Percentiles rank a stretch among this genome's conserved stretches.
Conservation (phyloP, 1,140 invertebrate genomes). For the Drosophila obscura region DNA sequence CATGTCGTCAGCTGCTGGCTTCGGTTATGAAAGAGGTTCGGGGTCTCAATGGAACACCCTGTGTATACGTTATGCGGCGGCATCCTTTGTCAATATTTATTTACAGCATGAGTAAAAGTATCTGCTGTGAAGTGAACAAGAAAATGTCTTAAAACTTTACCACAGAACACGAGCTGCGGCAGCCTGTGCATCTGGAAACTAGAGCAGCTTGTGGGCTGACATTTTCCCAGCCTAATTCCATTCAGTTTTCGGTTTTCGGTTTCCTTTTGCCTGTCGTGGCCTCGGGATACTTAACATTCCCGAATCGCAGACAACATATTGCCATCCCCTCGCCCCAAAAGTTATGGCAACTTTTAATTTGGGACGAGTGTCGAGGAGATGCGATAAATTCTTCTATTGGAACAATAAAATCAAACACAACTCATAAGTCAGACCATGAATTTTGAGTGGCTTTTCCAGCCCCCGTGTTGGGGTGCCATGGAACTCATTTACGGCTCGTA, state of each 20-base stretch:
- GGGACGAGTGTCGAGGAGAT: neutral
- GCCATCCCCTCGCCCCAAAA: neutral
- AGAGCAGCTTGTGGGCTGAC: too few species aligned
- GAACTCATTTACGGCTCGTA: conserved; percentile 18
- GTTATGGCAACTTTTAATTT: conserved; percentile 7
- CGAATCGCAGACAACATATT: conserved; percentile 22
- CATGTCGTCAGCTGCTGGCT: conserved; percentile 18
- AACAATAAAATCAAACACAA: conserved; percentile 70
- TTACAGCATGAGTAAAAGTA: too few species aligned
- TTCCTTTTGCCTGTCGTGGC: too few species aligned
- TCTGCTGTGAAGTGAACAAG: too few species aligned
- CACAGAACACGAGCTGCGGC: too few species aligned
- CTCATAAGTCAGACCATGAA: conserved; percentile 64
- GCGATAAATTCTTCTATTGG: conserved; percentile 8
- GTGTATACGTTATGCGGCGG: too few species aligned
- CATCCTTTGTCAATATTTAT: too few species aligned
- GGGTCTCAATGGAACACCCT: too few species aligned
- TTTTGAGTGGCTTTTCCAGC: conserved; percentile 65
- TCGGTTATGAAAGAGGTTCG: conserved; percentile 5
- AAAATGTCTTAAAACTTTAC: too few species aligned
- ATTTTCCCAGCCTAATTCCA: too few species aligned
- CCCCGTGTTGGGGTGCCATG: conserved; percentile 23
- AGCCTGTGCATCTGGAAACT: too few species aligned
- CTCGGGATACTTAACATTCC: neutral
- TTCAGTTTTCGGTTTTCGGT: neutral